These are phyloP conservation scores for Hystrix cristata DNA, from an alignment of 2,113 vertebrate genomes.

Conservation along the genomic window DNA sequence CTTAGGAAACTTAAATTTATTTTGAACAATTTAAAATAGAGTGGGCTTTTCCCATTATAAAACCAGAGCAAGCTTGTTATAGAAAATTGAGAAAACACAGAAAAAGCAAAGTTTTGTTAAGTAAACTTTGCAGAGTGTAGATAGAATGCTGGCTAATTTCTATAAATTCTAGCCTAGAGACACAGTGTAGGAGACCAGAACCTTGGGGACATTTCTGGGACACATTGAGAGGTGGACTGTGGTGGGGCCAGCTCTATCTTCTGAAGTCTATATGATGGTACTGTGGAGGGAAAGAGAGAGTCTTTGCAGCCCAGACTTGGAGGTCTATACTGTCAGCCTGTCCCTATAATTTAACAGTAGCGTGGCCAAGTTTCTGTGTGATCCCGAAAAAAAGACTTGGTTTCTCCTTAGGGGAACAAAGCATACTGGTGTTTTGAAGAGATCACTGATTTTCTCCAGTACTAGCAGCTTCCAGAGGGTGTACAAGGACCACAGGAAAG, in stretches of 20 bases:
- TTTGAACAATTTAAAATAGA: conserved; percentile 73
- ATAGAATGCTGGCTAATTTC: neutral
- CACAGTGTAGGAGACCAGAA: neutral
- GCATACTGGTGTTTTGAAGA: neutral
- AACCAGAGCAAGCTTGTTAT: conserved; percentile 33
- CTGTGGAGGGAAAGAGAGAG: neutral
- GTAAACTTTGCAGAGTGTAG: conserved; percentile 1
- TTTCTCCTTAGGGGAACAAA: neutral
- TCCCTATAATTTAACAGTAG: neutral
- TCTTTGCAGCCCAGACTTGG: neutral
- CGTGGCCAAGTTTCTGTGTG: neutral
- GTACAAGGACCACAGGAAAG: neutral
- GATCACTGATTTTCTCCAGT: neutral
- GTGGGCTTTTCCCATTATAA: conserved; percentile 71
- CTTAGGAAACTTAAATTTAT: conserved; percentile 78
- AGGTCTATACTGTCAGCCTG: no score
- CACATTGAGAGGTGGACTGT: neutral
- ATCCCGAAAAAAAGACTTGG: neutral
- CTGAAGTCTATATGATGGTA: neutral
- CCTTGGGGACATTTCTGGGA: neutral
- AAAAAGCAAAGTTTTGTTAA: conserved; percentile 22
- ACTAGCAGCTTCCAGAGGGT: neutral
- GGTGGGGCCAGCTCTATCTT: neutral
- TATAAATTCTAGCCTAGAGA: neutral
- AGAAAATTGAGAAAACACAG: conserved; percentile 31